A percentile compares a stretch with the other conserved stretches of the same genome.
phyloP scores from a whole-genome alignment of 2,888 invertebrate species.

The Trichogramma evanescens region DNA sequence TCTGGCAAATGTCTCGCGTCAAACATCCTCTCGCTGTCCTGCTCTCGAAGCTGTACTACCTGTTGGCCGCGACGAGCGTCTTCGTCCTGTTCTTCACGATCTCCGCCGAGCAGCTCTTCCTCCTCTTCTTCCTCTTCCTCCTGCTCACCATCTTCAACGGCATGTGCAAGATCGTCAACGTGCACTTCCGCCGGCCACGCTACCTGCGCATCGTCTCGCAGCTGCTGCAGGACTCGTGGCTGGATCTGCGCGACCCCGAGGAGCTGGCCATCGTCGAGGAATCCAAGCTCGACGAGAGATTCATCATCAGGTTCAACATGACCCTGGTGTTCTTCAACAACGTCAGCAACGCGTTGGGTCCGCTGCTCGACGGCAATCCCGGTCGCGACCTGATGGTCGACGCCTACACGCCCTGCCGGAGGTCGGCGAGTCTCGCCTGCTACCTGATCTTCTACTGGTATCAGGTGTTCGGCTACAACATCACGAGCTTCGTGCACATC shows the following conservation, averaged over 20 bases:
- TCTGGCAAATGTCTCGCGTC: no score
- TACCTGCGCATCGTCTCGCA: conserved; percentile 4
- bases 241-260: neutral
- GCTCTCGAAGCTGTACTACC: no score
- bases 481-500: neutral
- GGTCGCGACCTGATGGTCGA: conserved; percentile 1
- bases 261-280: neutral
- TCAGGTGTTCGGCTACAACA: neutral
- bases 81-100: no score
- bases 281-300: neutral
- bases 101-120: no score
- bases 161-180: neutral
- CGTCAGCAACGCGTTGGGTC: neutral
- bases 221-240: conserved; percentile 1
- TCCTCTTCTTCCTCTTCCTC: conserved; percentile 1
- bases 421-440: neutral
- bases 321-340: neutral
- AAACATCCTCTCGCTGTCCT: no score
- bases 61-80: no score
- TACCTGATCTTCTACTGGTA: conserved; percentile 7
- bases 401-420: conserved; percentile 5
- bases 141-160: neutral
- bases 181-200: neutral
- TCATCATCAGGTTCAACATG: neutral
- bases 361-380: neutral